phyloP scores from a whole-genome alignment of 1,140 invertebrate species.

The Antheraea pernyi region DNA sequence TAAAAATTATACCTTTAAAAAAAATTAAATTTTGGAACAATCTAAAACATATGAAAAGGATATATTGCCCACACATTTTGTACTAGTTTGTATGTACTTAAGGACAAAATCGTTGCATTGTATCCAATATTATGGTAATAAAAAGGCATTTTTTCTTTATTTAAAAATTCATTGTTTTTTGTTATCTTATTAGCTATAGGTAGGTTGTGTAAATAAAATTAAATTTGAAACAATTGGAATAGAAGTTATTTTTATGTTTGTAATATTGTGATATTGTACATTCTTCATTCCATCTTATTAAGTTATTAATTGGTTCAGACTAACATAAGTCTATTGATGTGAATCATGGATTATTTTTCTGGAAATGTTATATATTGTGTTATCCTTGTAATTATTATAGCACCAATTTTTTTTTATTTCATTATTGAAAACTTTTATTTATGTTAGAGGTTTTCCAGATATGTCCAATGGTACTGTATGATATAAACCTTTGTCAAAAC shows the following conservation, averaged over 20 bases:
- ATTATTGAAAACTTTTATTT: no score
- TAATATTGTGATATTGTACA: slow-evolving; percentile 12
- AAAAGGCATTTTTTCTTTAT: not conserved
- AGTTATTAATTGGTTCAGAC: slow-evolving; percentile 8
- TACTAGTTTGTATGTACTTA: no score
- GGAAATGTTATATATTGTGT: not conserved
- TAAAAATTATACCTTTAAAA: no score
- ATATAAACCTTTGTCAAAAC: no score
- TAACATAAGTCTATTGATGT: not conserved
- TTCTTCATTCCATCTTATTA: slow-evolving; percentile 12
- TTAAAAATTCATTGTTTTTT: not conserved
- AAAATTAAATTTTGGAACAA: no score
- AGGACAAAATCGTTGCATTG: no score
- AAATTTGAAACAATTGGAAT: slow-evolving; percentile 6
- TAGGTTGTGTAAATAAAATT: not conserved
- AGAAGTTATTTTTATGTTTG: not conserved
- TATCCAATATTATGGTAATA: not conserved
- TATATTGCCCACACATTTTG: no score
- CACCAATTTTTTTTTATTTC: not conserved
- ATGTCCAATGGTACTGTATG: no score
- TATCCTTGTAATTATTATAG: not conserved
- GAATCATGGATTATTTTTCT: not conserved
- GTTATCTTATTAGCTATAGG: not conserved
- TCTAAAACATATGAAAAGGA: no score
- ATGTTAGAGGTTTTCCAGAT: no score